Conservation (phyloP, 2,113 vertebrate species). For the Pungitius pungitius region DNA sequence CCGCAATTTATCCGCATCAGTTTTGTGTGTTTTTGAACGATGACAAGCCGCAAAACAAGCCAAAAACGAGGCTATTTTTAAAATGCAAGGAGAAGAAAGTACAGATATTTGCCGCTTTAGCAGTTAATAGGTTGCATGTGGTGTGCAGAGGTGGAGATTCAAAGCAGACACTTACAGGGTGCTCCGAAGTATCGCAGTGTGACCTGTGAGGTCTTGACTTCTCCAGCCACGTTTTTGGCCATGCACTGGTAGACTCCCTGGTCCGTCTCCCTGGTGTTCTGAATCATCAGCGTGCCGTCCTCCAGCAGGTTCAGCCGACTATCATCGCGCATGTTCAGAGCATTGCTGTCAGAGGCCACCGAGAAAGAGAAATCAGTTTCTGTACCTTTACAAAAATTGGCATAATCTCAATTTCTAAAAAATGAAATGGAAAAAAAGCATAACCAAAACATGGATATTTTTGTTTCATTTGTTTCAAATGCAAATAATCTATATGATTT, state of each 20-base stretch:
- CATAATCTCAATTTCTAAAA: not conserved
- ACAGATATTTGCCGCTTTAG: too few species aligned
- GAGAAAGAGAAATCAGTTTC: not conserved
- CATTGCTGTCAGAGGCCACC: conserved; percentile 56
- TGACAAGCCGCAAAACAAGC: too few species aligned
- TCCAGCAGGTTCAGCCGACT: conserved; percentile 94
- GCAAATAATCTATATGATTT: not conserved
- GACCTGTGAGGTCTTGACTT: conserved; percentile 95
- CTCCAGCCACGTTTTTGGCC: conserved; percentile 96
- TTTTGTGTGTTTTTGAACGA: too few species aligned
- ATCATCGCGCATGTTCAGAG: conserved; percentile 93
- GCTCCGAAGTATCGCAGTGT: conserved; percentile 94
- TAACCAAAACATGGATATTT: not conserved
- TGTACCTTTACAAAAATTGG: not conserved
- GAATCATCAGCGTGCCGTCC: conserved; percentile 97
- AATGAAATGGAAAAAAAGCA: not conserved
- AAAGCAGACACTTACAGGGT: conserved; percentile 82
- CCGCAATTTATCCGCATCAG: too few species aligned
- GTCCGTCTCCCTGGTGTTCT: conserved; percentile 93
- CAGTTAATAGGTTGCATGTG: not conserved
- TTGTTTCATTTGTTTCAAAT: not conserved
- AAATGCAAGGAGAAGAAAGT: too few species aligned
- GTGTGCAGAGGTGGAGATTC: not conserved
- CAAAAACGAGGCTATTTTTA: too few species aligned
- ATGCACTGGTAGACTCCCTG: conserved; percentile 98